These are phyloP conservation scores for Dinoponera quadriceps DNA, from an alignment of 1,140 invertebrate genomes.

Conservation along the genomic window DNA sequence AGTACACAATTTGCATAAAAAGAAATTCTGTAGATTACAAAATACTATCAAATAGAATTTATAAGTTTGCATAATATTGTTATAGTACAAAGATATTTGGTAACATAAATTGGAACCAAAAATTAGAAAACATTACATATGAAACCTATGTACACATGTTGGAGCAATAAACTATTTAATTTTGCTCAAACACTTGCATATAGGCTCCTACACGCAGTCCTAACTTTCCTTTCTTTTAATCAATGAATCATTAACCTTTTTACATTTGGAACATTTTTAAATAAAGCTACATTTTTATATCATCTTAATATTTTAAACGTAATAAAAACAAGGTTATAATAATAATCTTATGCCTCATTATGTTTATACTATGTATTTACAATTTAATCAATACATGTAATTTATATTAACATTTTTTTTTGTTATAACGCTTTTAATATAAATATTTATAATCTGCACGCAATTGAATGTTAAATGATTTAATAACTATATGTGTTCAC, in stretches of 20 bases:
- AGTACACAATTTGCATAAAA: not conserved
- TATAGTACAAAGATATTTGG: too few relatives aligned
- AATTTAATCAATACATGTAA: not conserved
- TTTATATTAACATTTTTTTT: not conserved
- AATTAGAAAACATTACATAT: too few relatives aligned
- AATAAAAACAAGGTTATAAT: not conserved
- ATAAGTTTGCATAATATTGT: not conserved
- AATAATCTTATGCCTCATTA: not conserved
- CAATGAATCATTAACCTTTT: not conserved
- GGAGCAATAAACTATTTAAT: too few relatives aligned
- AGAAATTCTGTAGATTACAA: not conserved
- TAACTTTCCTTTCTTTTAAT: not conserved
- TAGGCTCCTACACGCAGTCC: not conserved
- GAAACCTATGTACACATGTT: too few relatives aligned
- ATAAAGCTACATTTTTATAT: constrained; percentile 2
- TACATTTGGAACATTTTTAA: not conserved
- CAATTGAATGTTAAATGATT: not conserved
- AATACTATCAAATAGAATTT: not conserved
- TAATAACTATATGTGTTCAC: not conserved
- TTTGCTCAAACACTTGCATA: not conserved
- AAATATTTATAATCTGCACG: not conserved
- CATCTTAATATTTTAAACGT: not conserved
- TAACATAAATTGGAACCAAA: too few relatives aligned
- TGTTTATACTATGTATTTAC: not conserved
- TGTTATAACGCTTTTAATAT: not conserved